Evolutionary conservation across 2,113 vertebrate genomes (phyloP), one percentile per base, ranked within the genome.

Genomic region (Helogale parvula): DNA sequence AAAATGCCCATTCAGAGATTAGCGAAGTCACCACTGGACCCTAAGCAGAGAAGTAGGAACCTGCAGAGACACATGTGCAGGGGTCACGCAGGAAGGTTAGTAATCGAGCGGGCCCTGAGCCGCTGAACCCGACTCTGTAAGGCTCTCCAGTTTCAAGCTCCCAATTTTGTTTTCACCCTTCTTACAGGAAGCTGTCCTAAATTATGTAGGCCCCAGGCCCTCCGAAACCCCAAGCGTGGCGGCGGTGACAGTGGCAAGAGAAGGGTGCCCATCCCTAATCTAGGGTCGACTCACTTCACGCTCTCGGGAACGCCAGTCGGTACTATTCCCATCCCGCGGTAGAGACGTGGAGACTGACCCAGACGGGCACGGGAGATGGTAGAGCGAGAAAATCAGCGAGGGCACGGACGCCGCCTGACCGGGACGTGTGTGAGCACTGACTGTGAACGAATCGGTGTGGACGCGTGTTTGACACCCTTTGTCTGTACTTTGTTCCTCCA

Each of bases 341-440:
- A 2, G 0, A 69, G 21, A 76, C n/a, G 21, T 35, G 19, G 41
- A 54, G 41, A n/a, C 41, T 9, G 17, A 45, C n/a, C 14, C 16
- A 25, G 15, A 1, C 25, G 27, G n/a, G 3, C 35, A 2, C 2
- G 1, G 17, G 35, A 72, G 52, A 8, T 3, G 1, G 12, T 12
- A 5, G 1, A 13, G 17, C 8, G 47, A 81, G 12, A 38, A 35
- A 10, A 41, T 38, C 27, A 50, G 16, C 31, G 3, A 14, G 14
- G 27, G 25, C 31, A 25, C 12, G 0, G 21, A 27, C 41, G 4
- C 35, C 14, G 7, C 19, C n/a, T 7, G 6, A 21, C 17, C 9
- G 5, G 9, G 41, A 38, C 35, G 7, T 16, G 25, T 5, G 9
- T 21, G 31, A 5, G 13, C 4, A 17, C 8, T 31, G 29, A 17